Base-by-base conservation (phyloP, 2,888 invertebrate species). In the Phymatocera aterrima region DNA sequence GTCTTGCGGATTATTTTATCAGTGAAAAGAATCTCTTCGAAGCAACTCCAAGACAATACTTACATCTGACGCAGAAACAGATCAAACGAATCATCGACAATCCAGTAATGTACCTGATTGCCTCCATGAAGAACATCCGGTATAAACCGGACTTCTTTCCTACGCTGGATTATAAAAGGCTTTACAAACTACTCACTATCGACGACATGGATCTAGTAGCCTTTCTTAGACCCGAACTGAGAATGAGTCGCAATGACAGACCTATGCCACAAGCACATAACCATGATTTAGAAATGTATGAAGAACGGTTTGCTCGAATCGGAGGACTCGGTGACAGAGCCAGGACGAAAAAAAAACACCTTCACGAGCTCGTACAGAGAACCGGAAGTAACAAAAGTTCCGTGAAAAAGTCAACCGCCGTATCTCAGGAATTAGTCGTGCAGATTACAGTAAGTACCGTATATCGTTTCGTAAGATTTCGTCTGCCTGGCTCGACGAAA, bases 1-100 rank as follows among this genome's bases (percentile, higher is more conserved):
- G 48, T 8, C 91, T 96, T 77, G 93, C 93, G 1, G 95, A 96
- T 89, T 97, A 95, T 86, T 97, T 97, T 87, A 92, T 96, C 72
- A 92, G 92, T 70, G 93, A 92, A 57, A 94, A 94, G 82, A 96
- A 97, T 90, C 92, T 96, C 74, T 94, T 96, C 81, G 94, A 94
- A 87, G 94, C 94, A 83, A 93, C 95, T 79, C 94, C 95, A 0
- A 93, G 92, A 79, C 93, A 93, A 34, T 91, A 94, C 46, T 85
- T 96, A 0, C 88, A 94, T 31, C 92, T 92, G 79, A 91, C 95
- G 15, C 95, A 95, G 87, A 93, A 93, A 83, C 92, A 93, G 74
- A 90, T 97, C 77, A 93, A 93, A 8, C 92, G 94, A 80, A 94
- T 96, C 48, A 90, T 94, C 1, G 95, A 96, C 85, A 93, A 95